Evolutionary conservation across 2,888 invertebrate genomes (phyloP), one percentile per base, ranked within the genome.

Genomic region (Cheilosia vernalis): DNA sequence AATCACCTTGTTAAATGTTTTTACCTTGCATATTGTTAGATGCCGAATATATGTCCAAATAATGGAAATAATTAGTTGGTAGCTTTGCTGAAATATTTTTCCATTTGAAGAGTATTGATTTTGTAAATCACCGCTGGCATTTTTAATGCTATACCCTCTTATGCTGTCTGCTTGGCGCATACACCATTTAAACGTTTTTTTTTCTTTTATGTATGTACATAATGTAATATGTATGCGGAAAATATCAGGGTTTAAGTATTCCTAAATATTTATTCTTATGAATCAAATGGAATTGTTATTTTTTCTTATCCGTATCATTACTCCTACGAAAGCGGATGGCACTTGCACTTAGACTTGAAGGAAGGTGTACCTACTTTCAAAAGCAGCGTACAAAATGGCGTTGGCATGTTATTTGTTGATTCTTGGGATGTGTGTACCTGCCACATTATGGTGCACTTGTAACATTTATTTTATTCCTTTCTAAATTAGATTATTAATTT

Each of bases 101-200:
- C 33, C 24, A 42, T 40, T 51, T 37, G 19, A 10, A 30, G 27
- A 51, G 24, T 77, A 77, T 77, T 77, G 76, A 77, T 77, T 77
- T 77, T 77, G 44, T 76, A 42, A 61, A 61, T 60, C 51, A 61
- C 19, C 53, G 63, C 53, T 73, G 73, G 73, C 53, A 61, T 67
- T 60, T 53, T 40, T 33, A 33, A 44, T 60, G 60, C 63, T 73
- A 42, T 69, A 51, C 24, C 27, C 67, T 60, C 67, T 67, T 77
- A 21, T 42, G 40, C 66, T 19, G 73, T 73, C 73, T 42, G 51
- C 63, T 73, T 55, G 67, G 76, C 76, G 76, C 76, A 77, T 77
- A 77, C 30, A 67, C 76, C 76, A 67, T 42, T 77, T 53, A 40
- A 51, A 33, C 51, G 58, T 72, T 9, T 72, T 61, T 72, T 70